A percentile compares a stretch with the other conserved stretches of the same genome.
Evolutionary conservation across 2,797 vertebrate genomes (phyloP).

Genomic region (Cyclura pinguis): DNA sequence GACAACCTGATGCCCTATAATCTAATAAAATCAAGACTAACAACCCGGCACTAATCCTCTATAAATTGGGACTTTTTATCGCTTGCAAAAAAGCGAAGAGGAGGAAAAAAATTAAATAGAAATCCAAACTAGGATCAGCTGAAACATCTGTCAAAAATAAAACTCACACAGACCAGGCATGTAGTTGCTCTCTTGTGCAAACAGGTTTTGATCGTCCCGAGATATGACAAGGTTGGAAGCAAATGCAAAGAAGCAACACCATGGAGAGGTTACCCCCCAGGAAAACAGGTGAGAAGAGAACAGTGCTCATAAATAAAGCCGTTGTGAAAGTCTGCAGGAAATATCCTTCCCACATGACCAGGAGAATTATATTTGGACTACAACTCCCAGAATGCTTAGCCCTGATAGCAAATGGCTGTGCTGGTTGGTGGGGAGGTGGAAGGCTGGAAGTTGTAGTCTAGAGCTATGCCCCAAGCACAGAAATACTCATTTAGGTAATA

Average conservation of each 20-base stretch:
- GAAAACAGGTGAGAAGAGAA: neutral
- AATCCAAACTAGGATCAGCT: neutral
- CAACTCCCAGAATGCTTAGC: too few species aligned
- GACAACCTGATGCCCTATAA: conserved; percentile 54
- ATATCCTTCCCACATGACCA: too few species aligned
- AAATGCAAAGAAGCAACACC: neutral
- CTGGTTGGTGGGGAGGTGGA: too few species aligned
- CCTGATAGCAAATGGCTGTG: too few species aligned
- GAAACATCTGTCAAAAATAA: neutral
- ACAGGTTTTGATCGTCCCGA: too few species aligned
- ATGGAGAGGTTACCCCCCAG: neutral
- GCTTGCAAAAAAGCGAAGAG: accelerated
- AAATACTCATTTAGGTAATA: neutral
- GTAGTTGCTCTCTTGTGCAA: neutral
- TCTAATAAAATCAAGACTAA: conserved; percentile 63
- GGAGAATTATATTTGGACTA: too few species aligned
- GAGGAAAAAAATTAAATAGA: neutral
- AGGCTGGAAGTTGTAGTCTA: too few species aligned
- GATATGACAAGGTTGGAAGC: too few species aligned
- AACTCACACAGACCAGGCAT: neutral
- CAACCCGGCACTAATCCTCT: conserved; percentile 66
- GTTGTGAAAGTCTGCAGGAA: neutral
- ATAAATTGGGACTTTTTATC: conserved; percentile 47
- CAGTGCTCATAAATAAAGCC: neutral
- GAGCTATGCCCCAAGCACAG: neutral